Evolutionary conservation across 1,140 invertebrate genomes (phyloP), one percentile per base, ranked within the genome.

Genomic region (Calycopis cecrops): DNA sequence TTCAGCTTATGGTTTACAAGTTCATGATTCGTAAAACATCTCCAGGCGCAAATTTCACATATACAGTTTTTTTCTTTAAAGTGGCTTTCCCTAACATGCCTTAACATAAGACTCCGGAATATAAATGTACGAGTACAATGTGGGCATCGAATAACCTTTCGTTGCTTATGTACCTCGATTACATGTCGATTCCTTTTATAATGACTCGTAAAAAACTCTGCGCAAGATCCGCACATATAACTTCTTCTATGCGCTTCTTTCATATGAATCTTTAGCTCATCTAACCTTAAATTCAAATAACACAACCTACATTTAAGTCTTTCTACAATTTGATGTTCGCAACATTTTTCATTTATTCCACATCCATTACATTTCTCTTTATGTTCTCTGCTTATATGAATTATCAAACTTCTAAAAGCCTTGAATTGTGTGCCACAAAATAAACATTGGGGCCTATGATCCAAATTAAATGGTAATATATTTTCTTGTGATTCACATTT

Each of bases 291-390:
- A 6, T 35, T 28, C 9, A 58, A 4, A 37, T 70, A 63, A 17
- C 78, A 81, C 37, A 72, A 67, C 0, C 55, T 47, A 49, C 76
- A 78, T 16, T 66, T 60, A 1, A 52, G 16, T 8, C 70, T 93
- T 93, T 8, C 89, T 87, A 72, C 93, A 94, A 16, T 11, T 9
- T 48, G 10, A 48, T 33, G 11, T 48, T 28, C 14, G 12, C 47
- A 48, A 4, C 10, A 21, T 12, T 48, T 28, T 8, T 33, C 11
- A 33, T 18, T 48, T 21, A 21, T 28, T 11, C 14, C 21, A 0
- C 57, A 50, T 34, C 57, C 58, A 0, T 63, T 55, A 40, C 71
- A 78, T 4, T 60, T 60, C 21, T 59, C 59, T n/a, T 68, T 71
- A 28, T 74, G 71, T 34, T 59, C 64, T 48, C 65, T 71, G 18